These are phyloP conservation scores for Patella ulyssiponensis DNA, from an alignment of 2,888 invertebrate genomes.

Conservation along the genomic window DNA sequence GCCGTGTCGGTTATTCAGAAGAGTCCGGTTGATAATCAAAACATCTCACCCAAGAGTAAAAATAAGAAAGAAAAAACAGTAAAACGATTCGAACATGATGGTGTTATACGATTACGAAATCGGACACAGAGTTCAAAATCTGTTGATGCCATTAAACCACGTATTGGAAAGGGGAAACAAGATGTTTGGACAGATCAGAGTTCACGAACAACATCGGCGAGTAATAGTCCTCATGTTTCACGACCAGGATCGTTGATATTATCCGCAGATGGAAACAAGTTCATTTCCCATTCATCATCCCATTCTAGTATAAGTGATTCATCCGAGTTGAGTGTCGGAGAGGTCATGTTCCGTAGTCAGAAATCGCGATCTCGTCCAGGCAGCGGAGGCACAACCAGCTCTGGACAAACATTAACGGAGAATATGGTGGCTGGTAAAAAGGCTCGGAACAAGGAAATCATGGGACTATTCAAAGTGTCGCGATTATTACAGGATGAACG, in stretches of 20 bases:
- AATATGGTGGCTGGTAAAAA: slow-evolving; percentile 15
- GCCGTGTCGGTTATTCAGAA: slow-evolving; percentile 1
- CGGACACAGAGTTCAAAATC: background rate
- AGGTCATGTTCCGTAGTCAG: slow-evolving; percentile 36
- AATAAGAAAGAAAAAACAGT: background rate
- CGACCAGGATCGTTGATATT: slow-evolving; percentile 22
- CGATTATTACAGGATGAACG: background rate
- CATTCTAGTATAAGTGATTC: slow-evolving; percentile 49
- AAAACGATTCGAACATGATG: background rate
- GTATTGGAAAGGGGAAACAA: background rate
- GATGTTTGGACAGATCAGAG: background rate
- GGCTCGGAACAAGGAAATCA: background rate
- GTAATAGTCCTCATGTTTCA: background rate
- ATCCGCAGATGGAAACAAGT: background rate
- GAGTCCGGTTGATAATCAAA: slow-evolving; percentile 15
- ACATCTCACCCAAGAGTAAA: slow-evolving; percentile 10
- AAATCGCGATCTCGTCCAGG: slow-evolving; percentile 25
- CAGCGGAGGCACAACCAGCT: slow-evolving; percentile 36
- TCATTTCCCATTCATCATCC: slow-evolving; percentile 25
- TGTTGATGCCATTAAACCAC: background rate
- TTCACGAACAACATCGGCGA: background rate
- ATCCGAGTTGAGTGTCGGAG: slow-evolving; percentile 51
- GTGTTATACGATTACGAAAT: background rate
- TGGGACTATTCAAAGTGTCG: background rate
- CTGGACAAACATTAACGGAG: slow-evolving; percentile 44